Evolutionary conservation across 2,113 vertebrate species (phyloP), one percentile per base, ranked within the genome.

Genomic region (Aldabrachelys gigantea): DNA sequence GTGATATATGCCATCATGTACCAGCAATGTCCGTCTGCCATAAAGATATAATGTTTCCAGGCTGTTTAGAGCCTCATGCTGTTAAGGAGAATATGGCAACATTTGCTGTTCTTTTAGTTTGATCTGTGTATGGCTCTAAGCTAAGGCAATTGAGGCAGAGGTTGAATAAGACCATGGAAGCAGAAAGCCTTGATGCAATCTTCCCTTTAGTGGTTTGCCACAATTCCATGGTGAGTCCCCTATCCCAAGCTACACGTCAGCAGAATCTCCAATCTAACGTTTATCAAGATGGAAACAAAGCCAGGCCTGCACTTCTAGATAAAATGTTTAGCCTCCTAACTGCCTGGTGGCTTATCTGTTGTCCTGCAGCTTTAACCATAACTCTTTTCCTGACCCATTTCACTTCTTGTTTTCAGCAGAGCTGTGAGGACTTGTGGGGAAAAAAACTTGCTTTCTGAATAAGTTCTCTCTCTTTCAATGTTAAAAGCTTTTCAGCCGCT

Each of bases 241-340:
- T 88, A 83, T 97, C 96, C 95, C 38, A 88, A 81, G 16, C 90
- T 95, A n/a, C 44, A 93, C 87, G 84, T 80, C 75, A 80, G 95
- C 95, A 95, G 85, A 93, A 93, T 96, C 94, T 98, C 96, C 95
- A 92, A 95, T 95, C 85, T 80, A 82, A 97, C 88, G 90, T 96
- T 98, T 99, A 99, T 98, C 98, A 98, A 92, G 95, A 97, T 98
- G 95, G 98, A 98, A 98, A 97, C 31, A 97, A 98, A 96, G 97
- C 95, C 97, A 97, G 98, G 98, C 97, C 98, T 98, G 98, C 97
- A 97, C 95, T 98, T 97, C 94, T 96, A 98, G 98, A 98, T 99
- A 98, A 98, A 98, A 97, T 97, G 96, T 94, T 97, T 98, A 98
- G 97, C 97, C 97, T 97, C 98, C 97, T 98, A 99, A 98, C 98